Percentiles rank a stretch among this genome's conserved stretches.
Conservation (phyloP, 2,113 vertebrate species). For the Nicator chloris region DNA sequence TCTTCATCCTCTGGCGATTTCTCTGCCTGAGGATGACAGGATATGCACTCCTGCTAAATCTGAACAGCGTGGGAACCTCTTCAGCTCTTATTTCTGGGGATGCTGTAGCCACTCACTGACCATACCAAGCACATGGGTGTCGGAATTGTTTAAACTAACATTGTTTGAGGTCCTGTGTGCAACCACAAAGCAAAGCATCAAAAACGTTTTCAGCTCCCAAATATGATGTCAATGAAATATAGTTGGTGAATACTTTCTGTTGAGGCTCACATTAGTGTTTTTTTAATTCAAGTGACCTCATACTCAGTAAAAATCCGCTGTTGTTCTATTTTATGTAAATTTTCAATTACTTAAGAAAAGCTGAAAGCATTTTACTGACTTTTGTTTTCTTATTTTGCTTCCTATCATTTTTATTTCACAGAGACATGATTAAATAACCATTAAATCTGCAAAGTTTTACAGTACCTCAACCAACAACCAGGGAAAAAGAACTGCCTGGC, state of each 20-base stretch:
- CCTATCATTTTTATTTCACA: not conserved
- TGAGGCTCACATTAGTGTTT: not conserved
- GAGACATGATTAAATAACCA: not conserved
- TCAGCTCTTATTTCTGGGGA: not conserved
- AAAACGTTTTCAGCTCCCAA: not conserved
- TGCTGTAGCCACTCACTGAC: not conserved
- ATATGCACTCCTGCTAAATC: not conserved
- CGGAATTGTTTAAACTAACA: not conserved
- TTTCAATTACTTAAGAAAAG: not conserved
- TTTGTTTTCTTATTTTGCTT: not conserved
- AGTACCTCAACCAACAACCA: not conserved
- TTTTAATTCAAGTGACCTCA: not conserved
- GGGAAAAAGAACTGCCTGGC: not conserved
- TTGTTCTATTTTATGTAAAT: not conserved
- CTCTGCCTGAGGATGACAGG: not conserved
- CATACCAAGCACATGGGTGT: not conserved
- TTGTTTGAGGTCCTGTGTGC: not conserved
- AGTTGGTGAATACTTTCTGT: not conserved
- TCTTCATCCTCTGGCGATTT: not conserved
- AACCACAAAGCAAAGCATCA: not conserved
- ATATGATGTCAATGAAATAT: not conserved
- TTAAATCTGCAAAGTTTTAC: slow-evolving; percentile 12
- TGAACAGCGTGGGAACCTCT: not conserved
- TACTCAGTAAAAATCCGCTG: not conserved
- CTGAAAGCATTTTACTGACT: not conserved